Evolutionary conservation across 2,113 vertebrate species (phyloP).

Genomic region (Panurus biarmicus): DNA sequence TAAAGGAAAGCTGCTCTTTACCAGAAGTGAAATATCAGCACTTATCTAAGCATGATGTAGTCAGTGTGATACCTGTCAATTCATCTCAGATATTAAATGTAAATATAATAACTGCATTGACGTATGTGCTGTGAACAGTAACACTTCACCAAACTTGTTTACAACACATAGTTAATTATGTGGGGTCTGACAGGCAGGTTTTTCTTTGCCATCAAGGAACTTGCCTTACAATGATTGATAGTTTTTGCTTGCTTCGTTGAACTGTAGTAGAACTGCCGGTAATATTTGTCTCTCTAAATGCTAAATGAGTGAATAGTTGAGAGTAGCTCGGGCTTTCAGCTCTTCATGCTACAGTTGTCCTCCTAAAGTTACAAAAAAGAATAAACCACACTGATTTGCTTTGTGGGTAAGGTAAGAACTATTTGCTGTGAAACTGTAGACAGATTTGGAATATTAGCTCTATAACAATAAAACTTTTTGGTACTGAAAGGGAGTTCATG

Average conservation of each 20-base stretch:
- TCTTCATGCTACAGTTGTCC: background rate
- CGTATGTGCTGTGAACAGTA: background rate
- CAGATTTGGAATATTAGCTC: background rate
- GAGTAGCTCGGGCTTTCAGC: background rate
- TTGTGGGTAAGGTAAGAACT: background rate
- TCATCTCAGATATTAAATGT: background rate
- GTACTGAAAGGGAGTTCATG: rapidly evolving
- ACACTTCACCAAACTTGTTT: background rate
- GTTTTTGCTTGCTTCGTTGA: background rate
- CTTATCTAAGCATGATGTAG: background rate
- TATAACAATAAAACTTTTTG: background rate
- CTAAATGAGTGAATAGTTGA: background rate
- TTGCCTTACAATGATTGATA: background rate
- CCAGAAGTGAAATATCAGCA: background rate
- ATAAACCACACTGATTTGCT: background rate
- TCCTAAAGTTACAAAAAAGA: background rate
- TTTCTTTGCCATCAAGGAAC: background rate
- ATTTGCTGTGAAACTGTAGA: background rate
- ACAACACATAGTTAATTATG: background rate
- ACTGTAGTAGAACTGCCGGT: background rate
- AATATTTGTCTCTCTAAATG: background rate
- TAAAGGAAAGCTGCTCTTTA: background rate
- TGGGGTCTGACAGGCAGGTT: background rate
- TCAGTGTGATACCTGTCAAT: background rate
- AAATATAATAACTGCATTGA: background rate